Percentiles rank a stretch among this genome's conserved stretches.
Evolutionary conservation across 2,113 vertebrate species (phyloP).

Genomic region (Nibea coibor): DNA sequence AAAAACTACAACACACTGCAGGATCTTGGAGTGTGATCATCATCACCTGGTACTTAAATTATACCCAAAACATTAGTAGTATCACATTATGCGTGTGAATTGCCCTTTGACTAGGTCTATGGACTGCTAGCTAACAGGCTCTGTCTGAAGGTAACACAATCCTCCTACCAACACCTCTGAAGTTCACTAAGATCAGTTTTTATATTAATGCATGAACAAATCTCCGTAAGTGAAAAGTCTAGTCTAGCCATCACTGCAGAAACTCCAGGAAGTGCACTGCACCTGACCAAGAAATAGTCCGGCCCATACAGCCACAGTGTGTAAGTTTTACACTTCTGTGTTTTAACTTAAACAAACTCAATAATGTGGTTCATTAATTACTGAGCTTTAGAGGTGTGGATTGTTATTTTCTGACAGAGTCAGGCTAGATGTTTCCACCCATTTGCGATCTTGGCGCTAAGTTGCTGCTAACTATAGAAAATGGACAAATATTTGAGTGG

Average conservation of each 20-base stretch:
- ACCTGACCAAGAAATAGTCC: not conserved
- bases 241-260: not conserved
- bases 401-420: not conserved
- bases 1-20: not conserved
- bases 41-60: not conserved
- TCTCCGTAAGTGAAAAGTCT: not conserved
- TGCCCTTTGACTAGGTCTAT: not conserved
- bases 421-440: not conserved
- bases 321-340: not conserved
- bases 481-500: not conserved
- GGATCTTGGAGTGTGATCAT: not conserved
- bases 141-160: not conserved
- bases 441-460: not conserved
- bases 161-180: not conserved
- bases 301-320: not conserved
- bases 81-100: not conserved
- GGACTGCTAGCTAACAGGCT: not conserved
- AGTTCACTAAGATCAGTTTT: not conserved
- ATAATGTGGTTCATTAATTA: not conserved
- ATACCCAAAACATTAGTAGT: not conserved
- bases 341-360: not conserved
- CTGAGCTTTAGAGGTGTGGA: not conserved
- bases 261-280: not conserved
- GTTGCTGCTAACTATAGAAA: not conserved
- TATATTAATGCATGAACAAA: not conserved